A percentile compares a stretch with the other conserved stretches of the same genome.
These are phyloP conservation scores for Pampus argenteus DNA, from an alignment of 2,797 vertebrate species.

Conservation along the genomic window DNA sequence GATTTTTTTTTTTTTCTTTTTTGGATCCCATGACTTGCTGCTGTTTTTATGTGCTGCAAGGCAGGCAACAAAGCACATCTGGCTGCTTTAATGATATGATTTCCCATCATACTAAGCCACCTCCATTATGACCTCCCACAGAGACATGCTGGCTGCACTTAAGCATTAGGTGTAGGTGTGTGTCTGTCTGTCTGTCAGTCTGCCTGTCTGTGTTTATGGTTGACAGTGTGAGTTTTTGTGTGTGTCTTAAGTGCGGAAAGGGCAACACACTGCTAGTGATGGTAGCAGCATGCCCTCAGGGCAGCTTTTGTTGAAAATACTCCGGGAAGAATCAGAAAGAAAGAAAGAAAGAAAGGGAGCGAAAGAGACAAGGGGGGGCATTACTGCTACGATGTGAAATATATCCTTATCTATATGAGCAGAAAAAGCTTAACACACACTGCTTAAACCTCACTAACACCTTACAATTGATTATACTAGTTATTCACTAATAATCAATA, in stretches of 20 bases:
- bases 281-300: slow-evolving; percentile 70
- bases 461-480: slow-evolving; percentile 35
- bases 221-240: slow-evolving; percentile 52
- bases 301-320: slow-evolving; percentile 73
- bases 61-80: slow-evolving; percentile 83
- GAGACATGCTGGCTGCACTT: slow-evolving; percentile 80
- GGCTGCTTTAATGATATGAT: slow-evolving; percentile 84
- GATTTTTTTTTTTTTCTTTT: slow-evolving; percentile 56
- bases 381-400: slow-evolving; percentile 52
- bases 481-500: slow-evolving; percentile 34
- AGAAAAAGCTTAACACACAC: slow-evolving; percentile 45
- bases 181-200: slow-evolving; percentile 60
- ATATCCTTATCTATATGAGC: slow-evolving; percentile 49
- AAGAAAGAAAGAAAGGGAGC: slow-evolving; percentile 17
- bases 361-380: slow-evolving; percentile 48
- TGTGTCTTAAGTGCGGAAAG: slow-evolving; percentile 68
- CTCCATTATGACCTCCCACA: slow-evolving; percentile 83
- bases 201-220: slow-evolving; percentile 69
- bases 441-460: slow-evolving; percentile 38
- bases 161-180: slow-evolving; percentile 79
- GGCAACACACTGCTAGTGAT: slow-evolving; percentile 67
- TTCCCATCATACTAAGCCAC: slow-evolving; percentile 84
- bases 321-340: slow-evolving; percentile 65
- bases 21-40: slow-evolving; percentile 80
- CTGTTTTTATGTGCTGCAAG: slow-evolving; percentile 80